Percentiles rank a stretch among this genome's conserved stretches.
These are phyloP conservation scores for Amazona guildingii DNA, from an alignment of 2,113 vertebrate species.

Conservation along the genomic window DNA sequence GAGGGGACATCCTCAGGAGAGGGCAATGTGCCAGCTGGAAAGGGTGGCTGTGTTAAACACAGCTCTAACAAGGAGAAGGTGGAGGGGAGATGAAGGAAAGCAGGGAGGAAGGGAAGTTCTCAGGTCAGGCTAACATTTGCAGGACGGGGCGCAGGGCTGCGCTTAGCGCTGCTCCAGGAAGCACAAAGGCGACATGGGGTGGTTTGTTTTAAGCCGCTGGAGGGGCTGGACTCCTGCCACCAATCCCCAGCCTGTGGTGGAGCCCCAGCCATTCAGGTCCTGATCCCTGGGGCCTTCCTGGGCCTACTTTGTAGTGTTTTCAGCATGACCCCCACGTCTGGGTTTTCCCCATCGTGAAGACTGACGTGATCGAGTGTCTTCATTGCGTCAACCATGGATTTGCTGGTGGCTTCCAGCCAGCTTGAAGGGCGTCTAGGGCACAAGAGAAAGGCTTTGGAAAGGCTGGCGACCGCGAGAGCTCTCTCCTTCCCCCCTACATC, in stretches of 20 bases:
- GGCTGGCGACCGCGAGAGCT: neutral
- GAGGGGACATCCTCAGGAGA: neutral
- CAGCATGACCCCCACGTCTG: neutral
- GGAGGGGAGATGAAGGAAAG: neutral
- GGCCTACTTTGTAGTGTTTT: neutral
- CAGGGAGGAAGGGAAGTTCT: neutral
- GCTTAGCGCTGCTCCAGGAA: neutral
- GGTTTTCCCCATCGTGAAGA: neutral
- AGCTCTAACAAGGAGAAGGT: neutral
- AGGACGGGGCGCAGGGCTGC: neutral
- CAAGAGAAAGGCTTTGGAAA: neutral
- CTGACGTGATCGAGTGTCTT: neutral
- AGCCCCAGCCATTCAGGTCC: neutral
- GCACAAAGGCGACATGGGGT: neutral
- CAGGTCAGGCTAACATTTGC: rapidly evolving
- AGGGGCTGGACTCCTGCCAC: constrained; percentile 9
- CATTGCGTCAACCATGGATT: neutral
- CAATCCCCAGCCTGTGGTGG: neutral
- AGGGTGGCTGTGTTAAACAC: rapidly evolving
- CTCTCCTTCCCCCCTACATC: neutral
- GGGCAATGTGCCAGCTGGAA: rapidly evolving
- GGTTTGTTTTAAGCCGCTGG: neutral
- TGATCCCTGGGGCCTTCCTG: neutral
- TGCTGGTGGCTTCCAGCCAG: constrained; percentile 3
- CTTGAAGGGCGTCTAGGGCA: neutral